A percentile compares a stretch with the other conserved stretches of the same genome.
Conservation (phyloP, 2,888 invertebrate genomes). For the Crematogaster levior region DNA sequence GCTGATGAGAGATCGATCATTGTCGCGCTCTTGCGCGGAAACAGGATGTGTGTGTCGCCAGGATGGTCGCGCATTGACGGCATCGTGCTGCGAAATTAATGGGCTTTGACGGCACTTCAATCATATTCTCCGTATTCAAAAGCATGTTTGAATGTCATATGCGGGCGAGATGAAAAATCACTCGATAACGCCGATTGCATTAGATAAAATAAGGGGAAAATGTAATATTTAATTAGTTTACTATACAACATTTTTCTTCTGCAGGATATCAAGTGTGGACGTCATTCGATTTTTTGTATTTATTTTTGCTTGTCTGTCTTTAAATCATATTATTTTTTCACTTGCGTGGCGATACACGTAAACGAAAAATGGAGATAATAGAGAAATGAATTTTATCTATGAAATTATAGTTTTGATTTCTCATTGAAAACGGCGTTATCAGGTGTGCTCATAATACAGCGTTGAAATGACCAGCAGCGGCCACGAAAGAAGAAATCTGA, state of each 20-base stretch:
- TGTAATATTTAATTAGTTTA: slow-evolving; percentile 7
- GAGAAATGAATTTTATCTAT: not conserved
- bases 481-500: slow-evolving; percentile 43
- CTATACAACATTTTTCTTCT: not conserved
- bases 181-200: not conserved
- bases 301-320: too few species aligned
- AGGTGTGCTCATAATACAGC: slow-evolving; percentile 2
- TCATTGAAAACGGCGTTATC: slow-evolving; percentile 16
- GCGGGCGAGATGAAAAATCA: slow-evolving; percentile 16
- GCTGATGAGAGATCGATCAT: slow-evolving; percentile 40
- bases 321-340: not conserved
- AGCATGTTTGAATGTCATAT: slow-evolving; percentile 10
- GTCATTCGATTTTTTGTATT: not conserved
- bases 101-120: slow-evolving; percentile 42
- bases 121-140: slow-evolving; percentile 18
- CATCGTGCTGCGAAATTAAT: slow-evolving; percentile 26
- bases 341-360: not conserved
- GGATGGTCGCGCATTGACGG: not conserved
- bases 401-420: not conserved
- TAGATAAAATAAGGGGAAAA: not conserved
- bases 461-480: slow-evolving; percentile 32
- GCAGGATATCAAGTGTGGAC: not conserved
- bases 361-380: not conserved
- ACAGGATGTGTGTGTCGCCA: slow-evolving; percentile 41
- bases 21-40: slow-evolving; percentile 17